Evolutionary conservation across 2,888 invertebrate species (phyloP).

Genomic region (Xestia rhomboidea): DNA sequence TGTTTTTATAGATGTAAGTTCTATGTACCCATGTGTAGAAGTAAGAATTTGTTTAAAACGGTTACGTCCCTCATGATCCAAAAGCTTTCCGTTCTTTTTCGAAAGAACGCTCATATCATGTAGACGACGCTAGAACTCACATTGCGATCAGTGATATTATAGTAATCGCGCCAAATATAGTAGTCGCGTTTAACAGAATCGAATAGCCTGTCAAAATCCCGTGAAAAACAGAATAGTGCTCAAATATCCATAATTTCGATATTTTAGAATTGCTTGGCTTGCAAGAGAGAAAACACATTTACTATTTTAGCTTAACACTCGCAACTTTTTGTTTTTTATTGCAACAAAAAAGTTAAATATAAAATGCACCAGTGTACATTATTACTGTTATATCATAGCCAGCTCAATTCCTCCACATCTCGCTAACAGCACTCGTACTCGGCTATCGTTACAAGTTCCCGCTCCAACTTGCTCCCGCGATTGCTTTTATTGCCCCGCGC

Average conservation of each 20-base stretch:
- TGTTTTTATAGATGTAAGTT: background rate
- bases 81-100: background rate
- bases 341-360: background rate
- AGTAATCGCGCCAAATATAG: background rate
- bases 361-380: background rate
- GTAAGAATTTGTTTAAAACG: background rate
- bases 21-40: background rate
- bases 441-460: conserved; percentile 45
- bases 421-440: background rate
- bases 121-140: too few relatives aligned
- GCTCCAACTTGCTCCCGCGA: conserved; percentile 52
- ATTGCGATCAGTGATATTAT: background rate
- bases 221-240: background rate
- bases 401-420: background rate
- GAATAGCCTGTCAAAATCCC: background rate
- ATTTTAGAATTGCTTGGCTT: background rate
- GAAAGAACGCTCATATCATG: background rate
- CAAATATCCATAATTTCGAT: background rate
- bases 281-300: background rate
- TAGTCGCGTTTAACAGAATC: background rate
- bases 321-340: background rate
- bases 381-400: background rate
- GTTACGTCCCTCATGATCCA: too few relatives aligned
- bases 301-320: background rate
- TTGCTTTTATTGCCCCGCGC: conserved; percentile 57